Conservation (phyloP, 2,888 invertebrate genomes). For the Leucania comma region DNA sequence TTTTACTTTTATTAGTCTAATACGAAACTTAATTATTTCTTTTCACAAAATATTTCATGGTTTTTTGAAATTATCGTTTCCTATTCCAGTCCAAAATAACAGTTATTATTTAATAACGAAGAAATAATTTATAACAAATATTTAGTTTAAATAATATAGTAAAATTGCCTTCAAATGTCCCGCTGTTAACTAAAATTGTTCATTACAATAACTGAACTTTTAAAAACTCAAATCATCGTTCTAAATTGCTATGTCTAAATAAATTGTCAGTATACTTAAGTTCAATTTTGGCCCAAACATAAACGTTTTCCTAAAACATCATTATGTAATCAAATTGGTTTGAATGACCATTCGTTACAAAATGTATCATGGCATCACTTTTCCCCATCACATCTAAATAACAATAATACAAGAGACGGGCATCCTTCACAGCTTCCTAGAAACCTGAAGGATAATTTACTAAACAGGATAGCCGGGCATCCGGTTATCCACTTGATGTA, state of each 20-base stretch:
- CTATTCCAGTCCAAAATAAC: slow-evolving; percentile 41
- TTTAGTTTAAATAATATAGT: not conserved
- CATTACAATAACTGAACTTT: not conserved
- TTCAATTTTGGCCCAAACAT: not conserved
- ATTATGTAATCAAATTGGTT: slow-evolving; percentile 26
- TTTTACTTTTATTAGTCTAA: not conserved
- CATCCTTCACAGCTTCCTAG: slow-evolving; percentile 70
- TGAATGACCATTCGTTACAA: not conserved
- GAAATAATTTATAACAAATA: not conserved
- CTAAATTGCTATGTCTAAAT: slow-evolving; percentile 18
- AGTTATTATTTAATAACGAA: slow-evolving; percentile 19
- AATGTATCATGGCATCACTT: slow-evolving; percentile 14
- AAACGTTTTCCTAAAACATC: slow-evolving; percentile 6
- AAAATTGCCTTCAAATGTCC: not conserved
- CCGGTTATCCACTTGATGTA: slow-evolving; percentile 63
- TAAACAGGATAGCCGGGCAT: slow-evolving; percentile 66
- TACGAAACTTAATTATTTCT: slow-evolving; percentile 36
- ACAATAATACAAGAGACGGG: slow-evolving; percentile 42
- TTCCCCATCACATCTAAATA: slow-evolving; percentile 10
- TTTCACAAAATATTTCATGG: slow-evolving; percentile 17
- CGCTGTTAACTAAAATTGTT: not conserved
- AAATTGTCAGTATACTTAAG: slow-evolving; percentile 10
- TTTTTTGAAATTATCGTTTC: slow-evolving; percentile 44
- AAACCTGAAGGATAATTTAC: slow-evolving; percentile 71
- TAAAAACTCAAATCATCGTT: slow-evolving; percentile 27